These are phyloP conservation scores for Cynodonichthys magdalenae DNA, from an alignment of 2,797 vertebrate species.

Conservation along the genomic window DNA sequence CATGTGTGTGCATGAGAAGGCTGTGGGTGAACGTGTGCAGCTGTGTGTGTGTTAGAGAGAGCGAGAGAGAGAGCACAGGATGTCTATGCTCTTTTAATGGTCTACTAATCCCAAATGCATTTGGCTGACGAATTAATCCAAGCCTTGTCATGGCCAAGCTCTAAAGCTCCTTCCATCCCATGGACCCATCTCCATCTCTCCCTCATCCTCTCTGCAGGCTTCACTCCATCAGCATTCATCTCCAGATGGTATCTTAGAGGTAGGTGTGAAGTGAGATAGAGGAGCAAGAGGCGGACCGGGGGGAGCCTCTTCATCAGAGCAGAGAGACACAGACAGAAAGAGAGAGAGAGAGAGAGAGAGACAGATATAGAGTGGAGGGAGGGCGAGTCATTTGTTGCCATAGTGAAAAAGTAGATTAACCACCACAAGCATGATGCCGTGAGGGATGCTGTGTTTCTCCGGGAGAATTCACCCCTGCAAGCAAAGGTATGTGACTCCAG, in stretches of 20 bases:
- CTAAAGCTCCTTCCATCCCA: conserved; percentile 57
- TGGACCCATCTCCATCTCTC: conserved; percentile 28
- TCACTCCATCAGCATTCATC: conserved; percentile 61
- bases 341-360: background rate
- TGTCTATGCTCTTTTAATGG: conserved; percentile 77
- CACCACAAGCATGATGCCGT: conserved; percentile 56
- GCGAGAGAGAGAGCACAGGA: conserved; percentile 15
- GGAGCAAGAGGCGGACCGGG: conserved; percentile 23
- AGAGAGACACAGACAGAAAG: background rate
- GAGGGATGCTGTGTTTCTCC: conserved; percentile 61
- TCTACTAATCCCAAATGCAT: conserved; percentile 81
- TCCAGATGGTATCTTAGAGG: conserved; percentile 74
- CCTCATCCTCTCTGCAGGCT: conserved; percentile 40
- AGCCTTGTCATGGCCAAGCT: conserved; percentile 72
- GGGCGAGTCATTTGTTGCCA: conserved; percentile 72
- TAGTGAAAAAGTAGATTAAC: conserved; percentile 82
- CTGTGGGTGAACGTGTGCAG: conserved; percentile 24
- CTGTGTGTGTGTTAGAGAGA: conserved; percentile 29
- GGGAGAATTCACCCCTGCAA: conserved; percentile 50
- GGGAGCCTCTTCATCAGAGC: too few relatives aligned
- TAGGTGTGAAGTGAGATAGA: conserved; percentile 61
- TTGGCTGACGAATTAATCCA: conserved; percentile 83
- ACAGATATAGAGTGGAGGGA: conserved; percentile 17
- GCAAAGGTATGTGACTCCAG: conserved; percentile 52
- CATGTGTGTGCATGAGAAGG: conserved; percentile 17